Base-by-base conservation (phyloP, 2,888 invertebrate genomes). In the Arctia plantaginis region DNA sequence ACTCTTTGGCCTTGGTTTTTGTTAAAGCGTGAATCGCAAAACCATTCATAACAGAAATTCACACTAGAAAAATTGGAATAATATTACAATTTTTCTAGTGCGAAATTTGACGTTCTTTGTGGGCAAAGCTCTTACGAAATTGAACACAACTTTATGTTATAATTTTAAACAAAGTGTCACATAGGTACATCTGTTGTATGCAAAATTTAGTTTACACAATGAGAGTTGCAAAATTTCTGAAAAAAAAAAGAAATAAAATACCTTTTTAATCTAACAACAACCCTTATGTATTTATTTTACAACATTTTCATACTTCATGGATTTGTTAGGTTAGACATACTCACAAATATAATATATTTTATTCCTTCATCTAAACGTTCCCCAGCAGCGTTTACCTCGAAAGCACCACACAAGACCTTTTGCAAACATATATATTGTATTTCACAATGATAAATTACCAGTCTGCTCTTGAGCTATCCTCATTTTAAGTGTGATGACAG, bases 401-500 rank as follows among this genome's bases (percentile, higher is more conserved):
- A 59, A 62, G 62, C 18, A 62, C 10, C 30, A 44, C 10, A 44
- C 30, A 47, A 47, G 23, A 20, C 33, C 30, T 67, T 47, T 47
- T 67, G 12, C 23, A 67, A 30, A 47, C 47, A 23, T 67, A 47
- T 67, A 59, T 27, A 20, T 59, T 64, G 33, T 64, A 6, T 64
- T 27, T 47, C 64, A 47, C 23, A n/a, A 44, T 44, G 39, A 44
- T 59, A 23, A 62, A 41, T 59, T 65, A n/a, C 64, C 3, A 47
- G 30, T 71, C 39, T 55, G 39, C 23, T 55, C 59, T 67, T 44
- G 18, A 41, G 59, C 44, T 33, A 64, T 68, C 39, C 39, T 68
- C 30, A 51, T 73, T 64, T 55, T n/a, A 39, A 39, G 62, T 33
- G 39, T 64, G 33, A 72, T 67, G 66, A 62, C 47, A 69, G 13